Base-by-base conservation (phyloP, 1,140 invertebrate species). In the Batillaria attramentaria region DNA sequence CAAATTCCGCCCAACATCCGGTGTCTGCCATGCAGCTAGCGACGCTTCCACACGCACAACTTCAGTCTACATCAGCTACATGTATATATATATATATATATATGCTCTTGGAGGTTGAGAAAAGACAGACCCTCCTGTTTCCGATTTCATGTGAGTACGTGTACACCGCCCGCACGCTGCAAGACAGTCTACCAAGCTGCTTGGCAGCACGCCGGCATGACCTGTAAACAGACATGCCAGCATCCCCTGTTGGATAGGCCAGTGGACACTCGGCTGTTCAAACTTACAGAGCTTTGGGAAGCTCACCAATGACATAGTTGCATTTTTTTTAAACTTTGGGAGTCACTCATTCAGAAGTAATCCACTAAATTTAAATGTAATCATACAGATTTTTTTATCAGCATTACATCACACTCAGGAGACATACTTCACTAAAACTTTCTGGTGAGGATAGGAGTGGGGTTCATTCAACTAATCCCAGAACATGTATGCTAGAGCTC, bases 41-140 rank as follows among this genome's bases (percentile, higher is more conserved):
- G n/a, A n/a, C n/a, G n/a, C n/a, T n/a, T n/a, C n/a, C n/a, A n/a
- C n/a, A n/a, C n/a, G n/a, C n/a, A n/a, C n/a, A n/a, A n/a, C n/a
- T n/a, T n/a, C n/a, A n/a, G n/a, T n/a, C n/a, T 50, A 50, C 46
- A 50, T 10, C 8, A 50, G 24, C 8, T 50, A 24, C 24, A 24
- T 50, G 24, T 50, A 50, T 50, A 50, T 50, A 50, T 50, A 50
- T 50, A 50, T 50, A 50, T 50, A 50, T 50, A 50, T 50, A 50
- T 50, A 50, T 50, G 24, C 24, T 13, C 24, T 13, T 50, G 24
- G 10, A 50, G 10, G 24, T 50, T 13, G 10, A 50, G 10, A 50
- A 13, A 50, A n/a, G n/a, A n/a, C n/a, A n/a, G n/a, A n/a, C n/a
- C n/a, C n/a, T n/a, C n/a, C n/a, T 50, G 24, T 50, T 13, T 50